Conservation (phyloP, 2,113 vertebrate species). For the Pelecanoides urinatrix region DNA sequence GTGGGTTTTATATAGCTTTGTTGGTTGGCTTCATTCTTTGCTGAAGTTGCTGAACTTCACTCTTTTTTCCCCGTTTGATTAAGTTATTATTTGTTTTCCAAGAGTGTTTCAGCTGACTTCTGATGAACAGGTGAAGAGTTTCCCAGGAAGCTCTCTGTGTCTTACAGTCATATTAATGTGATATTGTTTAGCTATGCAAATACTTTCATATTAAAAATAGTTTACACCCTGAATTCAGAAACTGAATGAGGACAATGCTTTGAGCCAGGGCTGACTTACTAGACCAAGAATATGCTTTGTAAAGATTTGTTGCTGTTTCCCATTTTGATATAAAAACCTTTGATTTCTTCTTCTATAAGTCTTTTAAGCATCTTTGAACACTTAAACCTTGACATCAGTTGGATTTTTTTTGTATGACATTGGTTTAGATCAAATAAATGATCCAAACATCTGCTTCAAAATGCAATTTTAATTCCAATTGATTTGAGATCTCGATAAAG, state of each 20-base stretch:
- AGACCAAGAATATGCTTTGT: not conserved
- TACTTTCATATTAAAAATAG: not conserved
- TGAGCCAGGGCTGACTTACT: not conserved
- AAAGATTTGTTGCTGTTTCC: not conserved
- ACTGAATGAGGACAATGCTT: not conserved
- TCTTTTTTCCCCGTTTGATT: not conserved
- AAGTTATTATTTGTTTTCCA: not conserved
- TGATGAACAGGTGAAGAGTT: not conserved
- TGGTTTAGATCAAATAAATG: conserved; percentile 1
- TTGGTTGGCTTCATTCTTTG: not conserved
- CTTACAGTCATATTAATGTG: not conserved
- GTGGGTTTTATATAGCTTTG: not conserved
- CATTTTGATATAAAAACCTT: not conserved
- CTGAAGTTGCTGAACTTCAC: not conserved
- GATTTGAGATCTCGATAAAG: not conserved
- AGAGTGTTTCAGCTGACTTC: not conserved
- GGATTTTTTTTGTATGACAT: conserved; percentile 16
- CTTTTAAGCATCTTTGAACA: not conserved
- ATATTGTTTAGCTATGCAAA: not conserved
- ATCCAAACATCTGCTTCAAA: not conserved
- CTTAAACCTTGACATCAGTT: not conserved
- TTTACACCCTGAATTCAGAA: not conserved
- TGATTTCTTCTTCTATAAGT: not conserved
- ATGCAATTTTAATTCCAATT: not conserved
- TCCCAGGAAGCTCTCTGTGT: not conserved